These are phyloP conservation scores for Sycophaga agraensis DNA, from an alignment of 1,140 invertebrate species.

Conservation along the genomic window DNA sequence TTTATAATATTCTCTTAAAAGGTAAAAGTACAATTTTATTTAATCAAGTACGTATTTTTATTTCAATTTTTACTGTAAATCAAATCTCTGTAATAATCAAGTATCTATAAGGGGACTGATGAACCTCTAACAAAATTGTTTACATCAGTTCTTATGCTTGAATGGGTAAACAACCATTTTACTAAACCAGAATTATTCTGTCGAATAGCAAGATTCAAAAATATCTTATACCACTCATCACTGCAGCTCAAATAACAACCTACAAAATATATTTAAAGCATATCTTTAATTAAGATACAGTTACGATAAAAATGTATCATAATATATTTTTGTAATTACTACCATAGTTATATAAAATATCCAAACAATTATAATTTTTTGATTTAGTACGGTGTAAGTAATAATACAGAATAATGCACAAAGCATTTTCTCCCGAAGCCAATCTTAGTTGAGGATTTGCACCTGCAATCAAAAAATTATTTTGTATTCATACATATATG, in stretches of 20 bases:
- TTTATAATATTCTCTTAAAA: too few relatives aligned
- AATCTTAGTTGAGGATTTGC: slow-evolving; percentile 35
- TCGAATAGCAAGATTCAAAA: slow-evolving; percentile 30
- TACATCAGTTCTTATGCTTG: not conserved
- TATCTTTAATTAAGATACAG: not conserved
- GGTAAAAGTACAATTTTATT: too few relatives aligned
- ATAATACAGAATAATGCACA: slow-evolving; percentile 35
- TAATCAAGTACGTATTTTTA: too few relatives aligned
- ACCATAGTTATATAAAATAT: slow-evolving; percentile 33
- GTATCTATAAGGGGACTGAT: slow-evolving; percentile 23
- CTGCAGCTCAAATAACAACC: slow-evolving; percentile 8
- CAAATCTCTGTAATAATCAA: too few relatives aligned
- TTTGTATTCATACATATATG: not conserved
- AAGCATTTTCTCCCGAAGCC: slow-evolving; percentile 33
- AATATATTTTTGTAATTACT: not conserved
- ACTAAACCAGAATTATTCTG: slow-evolving; percentile 27
- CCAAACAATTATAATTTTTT: slow-evolving; percentile 31
- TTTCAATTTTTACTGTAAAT: too few relatives aligned
- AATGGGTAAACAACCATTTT: slow-evolving; percentile 34
- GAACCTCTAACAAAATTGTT: slow-evolving; percentile 5
- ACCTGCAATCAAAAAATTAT: slow-evolving; percentile 26
- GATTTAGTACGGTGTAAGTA: slow-evolving; percentile 30
- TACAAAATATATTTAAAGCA: not conserved
- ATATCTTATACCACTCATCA: slow-evolving; percentile 31
- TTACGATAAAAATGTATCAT: not conserved